These are phyloP conservation scores for Aselliscus stoliczkanus DNA, from an alignment of 2,797 vertebrate genomes.

Conservation along the genomic window DNA sequence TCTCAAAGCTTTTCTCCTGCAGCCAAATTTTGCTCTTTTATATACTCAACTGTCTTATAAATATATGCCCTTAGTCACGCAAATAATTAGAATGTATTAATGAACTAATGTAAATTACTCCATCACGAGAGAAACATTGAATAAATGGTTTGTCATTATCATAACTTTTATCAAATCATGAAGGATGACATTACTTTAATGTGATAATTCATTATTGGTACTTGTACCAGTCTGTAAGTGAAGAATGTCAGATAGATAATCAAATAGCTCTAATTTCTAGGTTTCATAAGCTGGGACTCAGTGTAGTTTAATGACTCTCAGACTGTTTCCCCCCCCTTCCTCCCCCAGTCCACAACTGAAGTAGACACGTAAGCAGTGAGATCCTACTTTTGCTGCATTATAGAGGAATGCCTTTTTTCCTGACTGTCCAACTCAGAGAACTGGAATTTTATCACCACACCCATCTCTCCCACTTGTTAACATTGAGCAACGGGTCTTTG, in stretches of 20 bases:
- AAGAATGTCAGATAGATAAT: not conserved
- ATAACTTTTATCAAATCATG: not conserved
- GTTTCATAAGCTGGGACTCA: not conserved
- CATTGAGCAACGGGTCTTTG: constrained; percentile 39
- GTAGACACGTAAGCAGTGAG: not conserved
- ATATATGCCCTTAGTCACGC: not conserved
- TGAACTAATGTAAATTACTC: not conserved
- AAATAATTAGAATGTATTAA: not conserved
- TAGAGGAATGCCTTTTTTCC: not conserved
- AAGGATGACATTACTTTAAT: constrained; percentile 10
- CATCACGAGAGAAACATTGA: not conserved
- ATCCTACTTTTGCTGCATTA: not conserved
- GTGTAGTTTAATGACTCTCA: not conserved
- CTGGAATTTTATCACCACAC: constrained; percentile 57
- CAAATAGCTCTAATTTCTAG: not conserved
- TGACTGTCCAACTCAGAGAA: constrained; percentile 40
- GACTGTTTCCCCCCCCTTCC: too few species aligned
- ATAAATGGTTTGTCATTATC: not conserved
- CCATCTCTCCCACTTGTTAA: constrained; percentile 32
- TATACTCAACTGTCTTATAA: not conserved
- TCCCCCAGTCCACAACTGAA: not conserved
- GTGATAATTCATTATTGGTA: not conserved
- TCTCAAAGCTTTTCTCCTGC: not conserved
- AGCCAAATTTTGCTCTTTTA: constrained; percentile 13
- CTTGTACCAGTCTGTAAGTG: not conserved